A percentile compares a stretch with the other conserved stretches of the same genome.
Evolutionary conservation across 2,113 vertebrate genomes (phyloP).

Genomic region (Calidris pugnax): DNA sequence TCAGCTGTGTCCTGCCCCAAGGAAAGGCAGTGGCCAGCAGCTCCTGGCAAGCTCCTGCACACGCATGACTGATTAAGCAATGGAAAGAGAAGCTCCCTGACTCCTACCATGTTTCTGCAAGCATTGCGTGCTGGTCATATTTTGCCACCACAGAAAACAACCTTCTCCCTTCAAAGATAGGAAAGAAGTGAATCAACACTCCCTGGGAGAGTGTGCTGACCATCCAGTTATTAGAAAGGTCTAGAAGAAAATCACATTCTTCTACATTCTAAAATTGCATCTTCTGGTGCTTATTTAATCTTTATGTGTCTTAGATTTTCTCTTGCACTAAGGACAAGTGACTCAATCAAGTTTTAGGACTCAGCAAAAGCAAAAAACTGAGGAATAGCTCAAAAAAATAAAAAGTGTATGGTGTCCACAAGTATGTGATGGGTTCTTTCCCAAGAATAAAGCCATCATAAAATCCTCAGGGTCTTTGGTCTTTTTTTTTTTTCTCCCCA

Average conservation of each 20-base stretch:
- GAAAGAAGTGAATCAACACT: neutral
- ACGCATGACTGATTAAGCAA: rapidly evolving
- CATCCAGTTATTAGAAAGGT: neutral
- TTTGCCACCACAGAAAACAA: neutral
- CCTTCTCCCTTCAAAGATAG: neutral
- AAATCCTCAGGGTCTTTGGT: neutral
- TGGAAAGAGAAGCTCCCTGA: neutral
- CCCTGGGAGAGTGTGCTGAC: neutral
- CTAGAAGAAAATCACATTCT: neutral
- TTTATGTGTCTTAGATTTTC: neutral
- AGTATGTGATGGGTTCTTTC: neutral
- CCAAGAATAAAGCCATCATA: neutral
- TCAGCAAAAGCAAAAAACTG: neutral
- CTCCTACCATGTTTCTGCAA: neutral
- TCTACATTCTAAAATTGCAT: neutral
- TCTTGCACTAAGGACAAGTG: neutral
- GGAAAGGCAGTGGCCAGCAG: neutral
- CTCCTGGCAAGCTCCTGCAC: neutral
- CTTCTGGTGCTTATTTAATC: neutral
- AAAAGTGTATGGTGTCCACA: neutral
- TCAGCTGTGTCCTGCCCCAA: too few relatives aligned
- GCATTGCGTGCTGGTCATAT: neutral
- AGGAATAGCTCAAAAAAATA: neutral
- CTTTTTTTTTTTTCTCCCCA: neutral
- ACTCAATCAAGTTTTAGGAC: neutral